Conservation (phyloP, 2,797 vertebrate genomes). For the Lepidocolaptes lacrymiger region DNA sequence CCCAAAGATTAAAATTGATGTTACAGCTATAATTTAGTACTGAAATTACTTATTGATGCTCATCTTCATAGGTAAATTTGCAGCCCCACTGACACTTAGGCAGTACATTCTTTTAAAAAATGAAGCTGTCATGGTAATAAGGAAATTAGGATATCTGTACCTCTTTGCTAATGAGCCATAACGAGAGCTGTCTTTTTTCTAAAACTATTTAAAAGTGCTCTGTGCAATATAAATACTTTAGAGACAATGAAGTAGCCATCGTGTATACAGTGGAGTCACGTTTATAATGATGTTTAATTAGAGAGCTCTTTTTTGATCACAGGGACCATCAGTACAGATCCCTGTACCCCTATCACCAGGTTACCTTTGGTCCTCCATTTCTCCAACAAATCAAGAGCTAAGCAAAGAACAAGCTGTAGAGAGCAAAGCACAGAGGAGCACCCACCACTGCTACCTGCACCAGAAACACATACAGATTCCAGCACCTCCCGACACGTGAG, state of each 20-base stretch:
- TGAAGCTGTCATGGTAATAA: neutral
- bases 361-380: neutral
- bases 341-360: rapidly evolving
- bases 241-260: neutral
- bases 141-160: neutral
- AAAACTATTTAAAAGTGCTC: neutral
- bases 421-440: neutral
- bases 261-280: rapidly evolving
- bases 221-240: neutral
- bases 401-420: neutral
- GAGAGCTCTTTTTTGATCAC: neutral
- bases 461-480: neutral
- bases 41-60: neutral
- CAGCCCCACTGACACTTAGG: neutral
- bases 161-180: neutral
- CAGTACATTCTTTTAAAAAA: neutral
- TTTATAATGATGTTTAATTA: neutral
- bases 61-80: neutral
- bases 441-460: neutral
- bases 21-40: neutral
- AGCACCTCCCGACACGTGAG: neutral
- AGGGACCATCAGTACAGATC: neutral
- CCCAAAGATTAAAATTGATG: neutral
- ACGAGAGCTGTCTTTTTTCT: neutral
- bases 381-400: neutral